Base-by-base conservation (phyloP, 2,113 vertebrate species). In the Dicrurus megarhynchus region DNA sequence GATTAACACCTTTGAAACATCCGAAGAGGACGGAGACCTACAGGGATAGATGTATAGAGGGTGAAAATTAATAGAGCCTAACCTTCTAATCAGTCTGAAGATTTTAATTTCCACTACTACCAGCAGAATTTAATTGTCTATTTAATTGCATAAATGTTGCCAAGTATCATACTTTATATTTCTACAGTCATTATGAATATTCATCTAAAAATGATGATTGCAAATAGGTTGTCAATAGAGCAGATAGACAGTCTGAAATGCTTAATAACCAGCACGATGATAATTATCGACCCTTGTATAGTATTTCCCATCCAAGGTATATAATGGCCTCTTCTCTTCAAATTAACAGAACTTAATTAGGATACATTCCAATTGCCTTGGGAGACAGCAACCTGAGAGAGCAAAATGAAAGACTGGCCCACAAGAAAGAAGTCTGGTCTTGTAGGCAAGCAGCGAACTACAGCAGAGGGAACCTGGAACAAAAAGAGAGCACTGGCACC, bases 101-200 rank as follows among this genome's bases (percentile, higher is more conserved):
- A 96, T 82, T 95, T 94, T 96, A 95, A 96, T 96, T 94, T 94
- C 80, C 73, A 93, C 35, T 64, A 59, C 83, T 74, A 96, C 69
- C 32, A 87, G 79, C 64, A 90, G 76, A 97, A 96, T 97, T 88
- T 95, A 86, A 94, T 95, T 93, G 88, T 82, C 47, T 78, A 68
- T 89, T 94, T 96, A 96, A 96, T 93, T 95, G 80, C 95, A 95
- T 81, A 82, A 94, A 93, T 92, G 76, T 81, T 96, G 88, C 88
- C 85, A 90, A 93, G 88, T 82, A 92, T 73, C 75, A 0, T 93
- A 89, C 73, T 95, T 96, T 84, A 78, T 71, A 84, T 60, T 73
- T 90, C 83, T 88, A 39, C 23, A 52, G 47, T 35, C 56, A 21
- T 73, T 84, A 92, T 96, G 75, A 97, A 94, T 96, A 97, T 96